Evolutionary conservation across 2,888 invertebrate genomes (phyloP).

Genomic region (Buathra laborator): DNA sequence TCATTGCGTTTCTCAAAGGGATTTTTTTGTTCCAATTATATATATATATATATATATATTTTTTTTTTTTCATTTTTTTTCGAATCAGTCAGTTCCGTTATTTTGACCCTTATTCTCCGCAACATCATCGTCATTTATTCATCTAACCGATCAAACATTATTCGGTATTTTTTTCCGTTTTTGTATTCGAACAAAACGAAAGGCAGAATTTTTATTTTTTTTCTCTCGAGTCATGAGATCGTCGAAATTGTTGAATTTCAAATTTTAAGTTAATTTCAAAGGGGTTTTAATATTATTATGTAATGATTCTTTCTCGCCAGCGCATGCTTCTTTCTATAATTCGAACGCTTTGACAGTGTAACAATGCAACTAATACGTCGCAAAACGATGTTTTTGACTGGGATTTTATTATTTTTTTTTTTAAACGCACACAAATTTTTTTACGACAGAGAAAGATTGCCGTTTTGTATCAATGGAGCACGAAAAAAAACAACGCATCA

Average conservation of each 20-base stretch:
- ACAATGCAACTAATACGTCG: conserved; percentile 38
- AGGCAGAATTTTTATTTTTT: conserved; percentile 1
- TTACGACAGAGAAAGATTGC: conserved; percentile 12
- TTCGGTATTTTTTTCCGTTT: background rate
- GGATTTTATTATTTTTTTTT: background rate
- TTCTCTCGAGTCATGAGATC: background rate
- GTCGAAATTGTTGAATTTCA: background rate
- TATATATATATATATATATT: background rate
- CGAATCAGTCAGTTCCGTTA: conserved; percentile 26
- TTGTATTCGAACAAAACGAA: background rate
- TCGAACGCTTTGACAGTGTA: conserved; percentile 24
- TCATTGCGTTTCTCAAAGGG: conserved; percentile 69
- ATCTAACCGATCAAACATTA: conserved; percentile 6
- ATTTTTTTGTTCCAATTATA: conserved; percentile 28
- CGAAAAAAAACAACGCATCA: conserved; percentile 21
- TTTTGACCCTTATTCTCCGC: conserved; percentile 5
- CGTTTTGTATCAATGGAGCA: background rate
- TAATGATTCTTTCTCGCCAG: conserved; percentile 11
- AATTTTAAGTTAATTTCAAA: background rate
- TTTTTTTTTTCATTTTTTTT: conserved; percentile 22
- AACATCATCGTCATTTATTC: conserved; percentile 32
- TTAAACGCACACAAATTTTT: background rate
- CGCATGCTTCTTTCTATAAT: conserved; percentile 36
- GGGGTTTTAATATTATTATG: background rate
- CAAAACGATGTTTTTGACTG: conserved; percentile 9